phyloP scores from a whole-genome alignment of 2,888 invertebrate genomes.

The Mamestra brassicae region DNA sequence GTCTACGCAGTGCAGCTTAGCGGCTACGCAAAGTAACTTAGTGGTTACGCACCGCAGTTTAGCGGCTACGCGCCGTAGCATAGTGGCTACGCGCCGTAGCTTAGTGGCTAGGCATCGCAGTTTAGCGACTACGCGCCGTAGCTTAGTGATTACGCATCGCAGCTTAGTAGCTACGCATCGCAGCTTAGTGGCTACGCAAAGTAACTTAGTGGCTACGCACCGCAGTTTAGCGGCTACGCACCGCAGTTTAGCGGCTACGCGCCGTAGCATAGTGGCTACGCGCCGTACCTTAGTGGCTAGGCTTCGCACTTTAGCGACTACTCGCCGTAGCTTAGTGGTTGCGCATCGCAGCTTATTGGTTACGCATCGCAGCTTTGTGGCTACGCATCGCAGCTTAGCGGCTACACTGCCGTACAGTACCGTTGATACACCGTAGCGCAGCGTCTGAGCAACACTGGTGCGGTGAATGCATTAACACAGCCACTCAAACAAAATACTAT shows the following conservation, averaged over 20 bases:
- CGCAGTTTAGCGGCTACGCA: background rate
- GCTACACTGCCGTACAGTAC: too few relatives aligned
- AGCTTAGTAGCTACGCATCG: background rate
- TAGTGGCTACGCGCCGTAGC: background rate
- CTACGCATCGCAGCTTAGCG: too few relatives aligned
- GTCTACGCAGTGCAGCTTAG: background rate
- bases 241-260: background rate
- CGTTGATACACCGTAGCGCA: too few relatives aligned
- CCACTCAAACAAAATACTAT: background rate
- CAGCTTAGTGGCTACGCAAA: background rate
- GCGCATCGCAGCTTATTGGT: too few relatives aligned
- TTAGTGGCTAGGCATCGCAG: background rate
- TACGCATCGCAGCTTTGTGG: too few relatives aligned
- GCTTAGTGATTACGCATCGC: too few relatives aligned
- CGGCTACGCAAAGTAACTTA: too few relatives aligned
- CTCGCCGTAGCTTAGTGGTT: too few relatives aligned
- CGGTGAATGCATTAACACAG: too few relatives aligned
- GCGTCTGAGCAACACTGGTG: too few relatives aligned
- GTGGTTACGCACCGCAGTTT: background rate
- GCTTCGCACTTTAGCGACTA: too few relatives aligned
- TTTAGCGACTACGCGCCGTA: too few relatives aligned
- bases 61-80: background rate
- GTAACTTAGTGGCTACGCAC: background rate
- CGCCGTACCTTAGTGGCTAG: background rate
- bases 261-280: background rate